Conservation (phyloP, 2,797 vertebrate genomes). For the Phalanger gymnotis region DNA sequence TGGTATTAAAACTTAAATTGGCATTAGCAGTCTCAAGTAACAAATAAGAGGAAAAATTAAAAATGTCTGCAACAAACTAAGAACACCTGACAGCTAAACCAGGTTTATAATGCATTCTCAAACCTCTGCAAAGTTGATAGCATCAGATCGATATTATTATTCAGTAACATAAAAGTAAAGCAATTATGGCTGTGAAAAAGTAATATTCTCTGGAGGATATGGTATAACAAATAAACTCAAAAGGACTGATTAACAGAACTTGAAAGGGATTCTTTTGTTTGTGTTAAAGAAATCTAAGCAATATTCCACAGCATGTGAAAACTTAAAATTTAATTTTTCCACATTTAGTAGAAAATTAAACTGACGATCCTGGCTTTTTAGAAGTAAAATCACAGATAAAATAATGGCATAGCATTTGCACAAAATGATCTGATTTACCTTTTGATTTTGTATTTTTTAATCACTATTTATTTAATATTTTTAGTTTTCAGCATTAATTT, state of each 20-base stretch:
- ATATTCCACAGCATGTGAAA: constrained; percentile 49
- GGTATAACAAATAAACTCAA: constrained; percentile 83
- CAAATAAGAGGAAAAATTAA: constrained; percentile 77
- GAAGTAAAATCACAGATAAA: constrained; percentile 71
- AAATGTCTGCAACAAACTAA: constrained; percentile 78
- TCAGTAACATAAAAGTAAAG: constrained; percentile 67
- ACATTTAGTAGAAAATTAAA: constrained; percentile 72
- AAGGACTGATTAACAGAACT: constrained; percentile 82
- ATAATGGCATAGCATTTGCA: constrained; percentile 69
- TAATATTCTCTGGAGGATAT: constrained; percentile 84
- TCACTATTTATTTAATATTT: no score
- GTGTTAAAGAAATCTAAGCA: constrained; percentile 52
- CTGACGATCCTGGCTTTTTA: constrained; percentile 61
- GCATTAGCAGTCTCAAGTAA: constrained; percentile 78
- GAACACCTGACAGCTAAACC: constrained; percentile 75
- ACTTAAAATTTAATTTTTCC: constrained; percentile 66
- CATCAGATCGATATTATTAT: constrained; percentile 74
- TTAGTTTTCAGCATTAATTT: no score
- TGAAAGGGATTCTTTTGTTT: constrained; percentile 63
- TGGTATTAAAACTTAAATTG: constrained; percentile 79
- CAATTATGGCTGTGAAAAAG: constrained; percentile 72
- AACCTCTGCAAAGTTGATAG: constrained; percentile 81
- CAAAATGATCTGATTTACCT: constrained; percentile 53
- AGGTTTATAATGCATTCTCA: constrained; percentile 77
- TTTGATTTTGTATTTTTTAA: no score